Conservation (phyloP, 2,113 vertebrate genomes). For the Ciconia maguari region DNA sequence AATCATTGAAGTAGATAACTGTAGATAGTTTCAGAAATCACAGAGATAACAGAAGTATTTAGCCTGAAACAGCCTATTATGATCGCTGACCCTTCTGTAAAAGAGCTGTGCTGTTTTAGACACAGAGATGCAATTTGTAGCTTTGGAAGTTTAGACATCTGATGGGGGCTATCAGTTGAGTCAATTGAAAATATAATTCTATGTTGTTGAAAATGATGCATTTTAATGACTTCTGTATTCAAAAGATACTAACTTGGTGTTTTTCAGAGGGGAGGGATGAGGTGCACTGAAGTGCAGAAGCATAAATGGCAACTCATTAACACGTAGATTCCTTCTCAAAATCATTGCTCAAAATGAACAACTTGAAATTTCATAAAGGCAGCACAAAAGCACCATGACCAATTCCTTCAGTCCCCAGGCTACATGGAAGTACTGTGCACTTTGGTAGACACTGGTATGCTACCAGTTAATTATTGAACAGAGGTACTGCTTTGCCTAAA, state of each 20-base stretch:
- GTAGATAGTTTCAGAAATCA: not conserved
- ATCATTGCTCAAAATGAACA: not conserved
- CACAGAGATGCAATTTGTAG: not conserved
- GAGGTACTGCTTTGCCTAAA: not conserved
- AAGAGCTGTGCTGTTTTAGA: not conserved
- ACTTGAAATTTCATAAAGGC: not conserved
- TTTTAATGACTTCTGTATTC: not conserved
- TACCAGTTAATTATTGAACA: not conserved
- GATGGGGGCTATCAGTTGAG: not conserved
- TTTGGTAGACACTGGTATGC: not conserved
- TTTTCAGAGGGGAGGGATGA: not conserved
- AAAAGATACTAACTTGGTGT: not conserved
- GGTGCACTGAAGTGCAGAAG: not conserved
- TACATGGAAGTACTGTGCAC: fast-evolving
- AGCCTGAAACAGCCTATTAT: not conserved
- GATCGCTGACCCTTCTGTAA: not conserved
- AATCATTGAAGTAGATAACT: not conserved
- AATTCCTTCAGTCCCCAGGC: not conserved
- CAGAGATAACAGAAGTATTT: not conserved
- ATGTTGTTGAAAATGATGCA: not conserved
- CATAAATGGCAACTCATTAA: not conserved
- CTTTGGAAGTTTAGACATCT: not conserved
- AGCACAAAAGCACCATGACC: not conserved
- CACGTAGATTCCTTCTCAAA: not conserved
- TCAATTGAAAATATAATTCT: not conserved